Base-by-base conservation (phyloP, 2,113 vertebrate genomes). In the Myotis yumanensis region DNA sequence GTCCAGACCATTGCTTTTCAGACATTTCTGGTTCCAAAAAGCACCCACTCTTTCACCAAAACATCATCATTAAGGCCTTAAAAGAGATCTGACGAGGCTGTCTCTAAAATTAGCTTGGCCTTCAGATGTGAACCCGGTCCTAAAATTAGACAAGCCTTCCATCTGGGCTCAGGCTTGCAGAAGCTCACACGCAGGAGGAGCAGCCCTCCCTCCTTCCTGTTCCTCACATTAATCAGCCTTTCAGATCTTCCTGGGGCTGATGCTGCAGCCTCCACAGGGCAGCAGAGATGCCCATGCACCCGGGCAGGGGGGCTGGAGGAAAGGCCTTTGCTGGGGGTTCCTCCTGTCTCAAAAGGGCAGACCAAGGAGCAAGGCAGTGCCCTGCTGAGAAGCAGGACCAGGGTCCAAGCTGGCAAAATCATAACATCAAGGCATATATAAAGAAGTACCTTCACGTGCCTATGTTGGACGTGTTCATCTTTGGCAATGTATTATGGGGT, bases 81-180 rank as follows among this genome's bases (percentile, higher is more conserved):
- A 85, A 97, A 97, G 97, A 96, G 96, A 96, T 92, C 43, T 94
- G 97, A 95, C 94, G 96, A 97, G 76, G 69, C 75, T 75, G 87
- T 90, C 75, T 95, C 97, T 97, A 98, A 98, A 98, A 97, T 98
- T 97, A 98, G 95, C 35, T 72, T 75, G 95, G 96, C 82, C 72
- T 96, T 90, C 92, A 77, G 81, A 96, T 85, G 79, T 81, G 75
- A 94, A 94, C 37, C 4, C 0, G 28, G 89, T 96, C 89, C 95
- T 98, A 98, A 98, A 98, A 97, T 98, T 98, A 98, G 89, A 79
- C 43, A 71, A 94, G 95, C 91, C 37, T 94, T 80, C 95, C 95
- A 97, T 94, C 86, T 97, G 97, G 81, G 92, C 71, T 89, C 68
- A 35, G 82, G 72, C 95, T 94, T 91, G 80, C 90, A 95, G 94